A percentile compares a stretch with the other conserved stretches of the same genome.
Evolutionary conservation across 2,888 invertebrate species (phyloP).

Genomic region (Morinoia aosen): DNA sequence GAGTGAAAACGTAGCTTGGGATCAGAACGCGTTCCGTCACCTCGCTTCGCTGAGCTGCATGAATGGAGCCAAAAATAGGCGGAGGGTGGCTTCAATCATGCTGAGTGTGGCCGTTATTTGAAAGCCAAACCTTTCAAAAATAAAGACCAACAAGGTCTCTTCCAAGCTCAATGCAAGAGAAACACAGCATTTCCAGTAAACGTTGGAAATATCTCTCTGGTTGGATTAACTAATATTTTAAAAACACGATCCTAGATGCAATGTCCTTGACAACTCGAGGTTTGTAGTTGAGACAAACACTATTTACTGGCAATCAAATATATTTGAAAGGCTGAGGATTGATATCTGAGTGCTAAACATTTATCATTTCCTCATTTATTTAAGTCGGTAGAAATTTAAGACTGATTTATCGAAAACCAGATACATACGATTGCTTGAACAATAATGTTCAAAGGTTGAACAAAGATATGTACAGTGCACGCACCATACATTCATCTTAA

Average conservation of each 20-base stretch:
- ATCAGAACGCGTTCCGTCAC: not conserved
- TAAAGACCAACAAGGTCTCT: not conserved
- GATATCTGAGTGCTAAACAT: too few species aligned
- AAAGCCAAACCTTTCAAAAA: not conserved
- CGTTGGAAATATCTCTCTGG: not conserved
- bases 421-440: not conserved
- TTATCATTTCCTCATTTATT: not conserved
- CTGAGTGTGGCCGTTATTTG: not conserved
- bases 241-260: not conserved
- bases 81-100: not conserved
- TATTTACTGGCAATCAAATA: not conserved
- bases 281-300: not conserved
- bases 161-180: not conserved
- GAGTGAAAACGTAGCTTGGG: not conserved
- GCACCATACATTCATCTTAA: too few species aligned
- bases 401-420: not conserved
- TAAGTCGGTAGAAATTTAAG: not conserved
- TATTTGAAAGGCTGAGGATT: not conserved
- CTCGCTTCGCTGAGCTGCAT: not conserved
- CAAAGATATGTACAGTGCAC: not conserved
- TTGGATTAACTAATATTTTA: not conserved
- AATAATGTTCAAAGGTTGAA: not conserved
- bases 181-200: not conserved
- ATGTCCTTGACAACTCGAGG: not conserved
- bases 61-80: not conserved